phyloP scores from a whole-genome alignment of 2,113 vertebrate genomes.

The Tachysurus vachellii region DNA sequence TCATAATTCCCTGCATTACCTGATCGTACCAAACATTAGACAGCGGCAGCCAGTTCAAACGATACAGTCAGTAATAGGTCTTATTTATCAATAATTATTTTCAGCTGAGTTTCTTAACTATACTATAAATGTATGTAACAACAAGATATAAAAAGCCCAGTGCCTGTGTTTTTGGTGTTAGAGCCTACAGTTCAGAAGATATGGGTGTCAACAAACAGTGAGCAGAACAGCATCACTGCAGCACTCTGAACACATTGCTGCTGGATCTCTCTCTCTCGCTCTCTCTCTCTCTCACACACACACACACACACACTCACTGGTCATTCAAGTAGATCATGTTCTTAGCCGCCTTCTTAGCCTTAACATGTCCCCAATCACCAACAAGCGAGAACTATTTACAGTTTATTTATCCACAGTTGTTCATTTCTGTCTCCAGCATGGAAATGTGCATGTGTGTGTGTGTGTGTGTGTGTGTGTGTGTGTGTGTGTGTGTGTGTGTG shows the following conservation, averaged over 20 bases:
- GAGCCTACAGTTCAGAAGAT: constrained; percentile 5
- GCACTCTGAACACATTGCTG: constrained; percentile 8
- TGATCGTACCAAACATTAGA: not conserved
- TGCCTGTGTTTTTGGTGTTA: too few relatives aligned
- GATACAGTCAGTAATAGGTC: not conserved
- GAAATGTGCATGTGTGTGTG: not conserved
- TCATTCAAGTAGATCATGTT: not conserved
- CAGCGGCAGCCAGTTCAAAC: not conserved
- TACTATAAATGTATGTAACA: not conserved
- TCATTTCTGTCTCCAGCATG: not conserved
- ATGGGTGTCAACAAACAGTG: constrained; percentile 19
- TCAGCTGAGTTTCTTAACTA: not conserved
- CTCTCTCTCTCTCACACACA: not conserved
- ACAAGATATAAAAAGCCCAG: not conserved
- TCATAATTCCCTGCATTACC: not conserved
- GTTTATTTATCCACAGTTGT: not conserved
- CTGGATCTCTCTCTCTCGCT: constrained; percentile 23
- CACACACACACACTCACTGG: not conserved
- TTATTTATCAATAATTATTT: not conserved
- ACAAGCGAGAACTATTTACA: not conserved
- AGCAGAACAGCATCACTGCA: not conserved
- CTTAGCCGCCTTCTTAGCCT: not conserved
- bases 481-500: too few relatives aligned
- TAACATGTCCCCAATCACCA: not conserved
- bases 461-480: too few relatives aligned